Evolutionary conservation across 1,140 invertebrate genomes (phyloP).

Genomic region (Oncopodura yosiiana): DNA sequence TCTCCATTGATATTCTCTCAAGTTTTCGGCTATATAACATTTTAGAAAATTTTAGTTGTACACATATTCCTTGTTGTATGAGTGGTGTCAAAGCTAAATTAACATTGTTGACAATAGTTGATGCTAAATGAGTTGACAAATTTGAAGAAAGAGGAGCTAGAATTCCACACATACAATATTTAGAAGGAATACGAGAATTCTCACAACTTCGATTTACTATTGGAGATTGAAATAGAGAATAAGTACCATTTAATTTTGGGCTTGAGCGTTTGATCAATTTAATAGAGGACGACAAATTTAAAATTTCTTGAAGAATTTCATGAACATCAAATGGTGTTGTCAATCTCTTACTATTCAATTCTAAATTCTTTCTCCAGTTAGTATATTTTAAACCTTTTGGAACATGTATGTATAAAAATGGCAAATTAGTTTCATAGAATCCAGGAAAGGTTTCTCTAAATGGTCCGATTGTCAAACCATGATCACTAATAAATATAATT

Average conservation of each 20-base stretch:
- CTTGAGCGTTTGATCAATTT: no score
- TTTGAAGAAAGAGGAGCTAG: no score
- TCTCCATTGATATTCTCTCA: no score
- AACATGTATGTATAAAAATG: constrained; percentile 47
- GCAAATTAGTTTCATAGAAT: constrained; percentile 49
- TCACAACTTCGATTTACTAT: constrained; percentile 46
- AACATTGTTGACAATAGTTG: no score
- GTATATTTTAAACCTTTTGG: constrained; percentile 45
- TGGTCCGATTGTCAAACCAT: constrained; percentile 78
- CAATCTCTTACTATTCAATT: constrained; percentile 57
- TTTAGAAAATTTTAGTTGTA: no score
- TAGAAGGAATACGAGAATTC: constrained; percentile 35
- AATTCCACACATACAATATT: no score
- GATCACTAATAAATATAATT: constrained; percentile 78
- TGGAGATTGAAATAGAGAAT: no score
- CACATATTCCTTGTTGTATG: no score
- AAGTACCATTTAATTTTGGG: no score
- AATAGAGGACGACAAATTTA: constrained; percentile 35
- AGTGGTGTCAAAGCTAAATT: no score
- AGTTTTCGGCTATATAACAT: no score
- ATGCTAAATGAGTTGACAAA: no score
- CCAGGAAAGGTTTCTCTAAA: constrained; percentile 47
- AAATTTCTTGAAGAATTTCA: constrained; percentile 52
- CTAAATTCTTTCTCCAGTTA: constrained; percentile 54
- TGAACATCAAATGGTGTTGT: constrained; percentile 76